phyloP scores from a whole-genome alignment of 2,797 vertebrate genomes.

The Botia kubotai region DNA sequence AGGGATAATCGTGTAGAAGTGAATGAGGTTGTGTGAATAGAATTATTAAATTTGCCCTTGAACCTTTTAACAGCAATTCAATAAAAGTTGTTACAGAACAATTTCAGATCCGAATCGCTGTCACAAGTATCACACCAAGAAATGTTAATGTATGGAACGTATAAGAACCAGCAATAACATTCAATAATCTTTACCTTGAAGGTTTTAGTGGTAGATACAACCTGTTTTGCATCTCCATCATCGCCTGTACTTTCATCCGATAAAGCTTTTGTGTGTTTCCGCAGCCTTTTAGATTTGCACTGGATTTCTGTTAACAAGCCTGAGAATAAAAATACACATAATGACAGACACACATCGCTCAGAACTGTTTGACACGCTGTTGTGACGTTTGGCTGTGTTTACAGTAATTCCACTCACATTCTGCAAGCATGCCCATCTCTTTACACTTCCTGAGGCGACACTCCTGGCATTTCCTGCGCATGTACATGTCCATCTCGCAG shows the following conservation, averaged over 20 bases:
- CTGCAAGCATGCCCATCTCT: slow-evolving; percentile 98
- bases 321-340: slow-evolving; percentile 62
- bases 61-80: slow-evolving; percentile 29
- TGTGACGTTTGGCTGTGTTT: too few relatives aligned
- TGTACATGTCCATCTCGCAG: slow-evolving; percentile 99
- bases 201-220: slow-evolving; percentile 90
- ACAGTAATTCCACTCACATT: slow-evolving; percentile 86
- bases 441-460: slow-evolving; percentile 96
- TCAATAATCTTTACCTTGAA: slow-evolving; percentile 68
- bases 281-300: slow-evolving; percentile 95
- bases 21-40: neutral
- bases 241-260: slow-evolving; percentile 78
- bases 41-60: slow-evolving; percentile 22
- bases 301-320: slow-evolving; percentile 98
- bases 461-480: slow-evolving; percentile 98
- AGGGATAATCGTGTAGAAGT: slow-evolving; percentile 2
- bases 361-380: too few relatives aligned
- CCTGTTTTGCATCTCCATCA: slow-evolving; percentile 86
- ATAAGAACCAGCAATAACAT: too few relatives aligned
- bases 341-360: neutral
- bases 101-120: slow-evolving; percentile 11
- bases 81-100: slow-evolving; percentile 32
- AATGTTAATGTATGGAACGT: too few relatives aligned
- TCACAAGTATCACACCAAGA: slow-evolving; percentile 6
- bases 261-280: slow-evolving; percentile 88